Conservation (phyloP, 2,797 vertebrate species). For the Alosa sapidissima region DNA sequence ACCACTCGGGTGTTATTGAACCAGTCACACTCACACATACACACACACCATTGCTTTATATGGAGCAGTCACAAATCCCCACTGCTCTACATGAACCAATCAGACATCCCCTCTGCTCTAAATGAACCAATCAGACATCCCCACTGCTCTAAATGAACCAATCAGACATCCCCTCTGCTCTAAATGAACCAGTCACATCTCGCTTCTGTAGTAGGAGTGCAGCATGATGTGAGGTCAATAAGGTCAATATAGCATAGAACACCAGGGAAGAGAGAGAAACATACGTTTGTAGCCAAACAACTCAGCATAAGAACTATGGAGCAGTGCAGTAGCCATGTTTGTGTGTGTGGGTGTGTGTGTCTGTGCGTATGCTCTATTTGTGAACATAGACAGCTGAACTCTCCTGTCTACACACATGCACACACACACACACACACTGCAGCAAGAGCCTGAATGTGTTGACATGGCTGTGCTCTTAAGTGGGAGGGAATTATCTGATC, state of each 20-base stretch:
- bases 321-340: too few relatives aligned
- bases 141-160: not conserved
- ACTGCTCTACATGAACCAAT: not conserved
- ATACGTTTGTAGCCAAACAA: too few relatives aligned
- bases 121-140: not conserved
- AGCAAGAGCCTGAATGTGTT: too few relatives aligned
- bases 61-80: not conserved
- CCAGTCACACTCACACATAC: too few relatives aligned
- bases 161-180: not conserved
- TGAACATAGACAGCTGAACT: too few relatives aligned
- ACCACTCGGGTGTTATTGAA: too few relatives aligned
- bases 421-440: too few relatives aligned
- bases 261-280: not conserved
- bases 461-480: not conserved
- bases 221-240: not conserved
- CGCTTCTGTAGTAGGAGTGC: not conserved
- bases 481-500: not conserved
- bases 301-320: too few relatives aligned
- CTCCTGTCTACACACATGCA: too few relatives aligned
- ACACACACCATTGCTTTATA: too few relatives aligned
- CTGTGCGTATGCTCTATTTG: too few relatives aligned
- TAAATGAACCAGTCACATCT: not conserved
- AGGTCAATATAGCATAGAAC: not conserved
- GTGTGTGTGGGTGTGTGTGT: too few relatives aligned
- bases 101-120: not conserved